Conservation (phyloP, 2,797 vertebrate species). For the Chrosomus eos region DNA sequence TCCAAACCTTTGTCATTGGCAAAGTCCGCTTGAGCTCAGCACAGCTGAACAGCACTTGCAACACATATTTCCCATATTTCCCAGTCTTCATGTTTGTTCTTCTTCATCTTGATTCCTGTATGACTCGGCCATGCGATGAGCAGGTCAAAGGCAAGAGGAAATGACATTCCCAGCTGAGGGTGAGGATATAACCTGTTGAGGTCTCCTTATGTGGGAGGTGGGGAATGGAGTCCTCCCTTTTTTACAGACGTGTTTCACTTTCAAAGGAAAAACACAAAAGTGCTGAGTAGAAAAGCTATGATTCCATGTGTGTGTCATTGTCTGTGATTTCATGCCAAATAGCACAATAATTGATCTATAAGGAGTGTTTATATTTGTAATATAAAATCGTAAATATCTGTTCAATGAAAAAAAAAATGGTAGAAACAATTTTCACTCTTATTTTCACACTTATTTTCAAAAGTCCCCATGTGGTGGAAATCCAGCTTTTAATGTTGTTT, state of each 20-base stretch:
- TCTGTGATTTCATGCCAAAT: not conserved
- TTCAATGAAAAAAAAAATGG: no score
- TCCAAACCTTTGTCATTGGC: conserved; percentile 76
- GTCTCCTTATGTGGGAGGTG: conserved; percentile 64
- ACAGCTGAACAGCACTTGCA: conserved; percentile 33
- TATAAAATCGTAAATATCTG: not conserved
- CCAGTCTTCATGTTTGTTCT: conserved; percentile 77
- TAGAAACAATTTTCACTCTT: no score
- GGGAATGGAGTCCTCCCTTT: conserved; percentile 64
- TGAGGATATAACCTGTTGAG: conserved; percentile 64
- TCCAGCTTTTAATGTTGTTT: no score
- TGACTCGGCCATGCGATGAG: conserved; percentile 76
- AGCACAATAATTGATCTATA: not conserved
- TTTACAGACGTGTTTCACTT: conserved; percentile 57
- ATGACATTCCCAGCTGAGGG: conserved; percentile 83
- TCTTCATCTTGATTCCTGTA: conserved; percentile 82
- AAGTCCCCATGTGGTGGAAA: no score
- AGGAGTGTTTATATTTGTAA: not conserved
- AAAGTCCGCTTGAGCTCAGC: conserved; percentile 49
- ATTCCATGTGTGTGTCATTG: not conserved
- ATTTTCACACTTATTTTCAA: no score
- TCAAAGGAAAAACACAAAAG: conserved; percentile 53
- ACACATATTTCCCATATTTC: conserved; percentile 37
- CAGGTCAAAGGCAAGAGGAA: conserved; percentile 82
- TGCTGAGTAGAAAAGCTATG: not conserved